Base-by-base conservation (phyloP, 2,888 invertebrate genomes). In the Orthosia gracilis region DNA sequence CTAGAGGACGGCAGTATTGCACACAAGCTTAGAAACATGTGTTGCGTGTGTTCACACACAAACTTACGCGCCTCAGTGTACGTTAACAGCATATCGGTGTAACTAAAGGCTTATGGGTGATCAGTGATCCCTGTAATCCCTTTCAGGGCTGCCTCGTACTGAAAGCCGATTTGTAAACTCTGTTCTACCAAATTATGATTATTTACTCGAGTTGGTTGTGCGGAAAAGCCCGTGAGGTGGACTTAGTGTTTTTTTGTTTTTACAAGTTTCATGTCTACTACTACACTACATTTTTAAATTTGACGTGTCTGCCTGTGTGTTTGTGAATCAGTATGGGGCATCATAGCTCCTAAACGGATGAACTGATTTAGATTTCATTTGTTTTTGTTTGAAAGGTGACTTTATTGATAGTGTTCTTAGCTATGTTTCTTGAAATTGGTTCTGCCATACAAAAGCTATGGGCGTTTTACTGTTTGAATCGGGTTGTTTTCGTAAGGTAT, bases 81-180 rank as follows among this genome's bases (percentile, higher is more conserved):
- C 67, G 85, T 82, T 88, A 90, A 90, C 87, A 85, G 89, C 87
- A 78, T 83, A 88, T 83, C 86, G 76, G 58, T 88, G 90, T 90
- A 80, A 80, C 84, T 73, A 79, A 79, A 73, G 78, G 89, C 86
- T 87, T 87, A 89, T 83, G 79, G 67, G 65, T 76, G 82, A 89
- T 87, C 87, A 83, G 67, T 75, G 77, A 86, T 85, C 85, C 83
- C 73, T 78, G 81, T 86, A 84, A 88, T 85, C 82, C 83, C 47
- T 18, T 64, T 9, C 77, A 86, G 89, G 87, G 85, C 71, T 82
- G 85, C 61, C 76, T 69, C 70, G 73, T 61, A 74, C 50, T 78
- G 55, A 75, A 79, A 84, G 76, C 82, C 70, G 77, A 84, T 85
- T 84, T 85, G 83, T 81, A 84, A 75, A 82, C 80, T 84, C 40